Conservation (phyloP, 2,888 invertebrate genomes). For the Dendrolimus pini region DNA sequence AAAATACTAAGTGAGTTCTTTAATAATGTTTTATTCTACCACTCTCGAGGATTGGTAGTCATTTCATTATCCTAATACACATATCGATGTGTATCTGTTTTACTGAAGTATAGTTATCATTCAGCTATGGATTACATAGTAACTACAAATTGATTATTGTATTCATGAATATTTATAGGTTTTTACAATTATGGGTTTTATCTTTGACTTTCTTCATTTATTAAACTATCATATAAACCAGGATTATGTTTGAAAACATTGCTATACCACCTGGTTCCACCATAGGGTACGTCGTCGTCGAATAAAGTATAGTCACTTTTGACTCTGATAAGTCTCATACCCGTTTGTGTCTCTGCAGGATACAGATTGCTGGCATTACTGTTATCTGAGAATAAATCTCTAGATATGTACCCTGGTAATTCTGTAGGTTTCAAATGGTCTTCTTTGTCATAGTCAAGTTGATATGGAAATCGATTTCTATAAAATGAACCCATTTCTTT, state of each 20-base stretch:
- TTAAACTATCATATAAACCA: constrained; percentile 11
- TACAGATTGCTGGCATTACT: constrained; percentile 23
- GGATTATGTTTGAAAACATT: constrained; percentile 17
- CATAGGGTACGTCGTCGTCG: constrained; percentile 11
- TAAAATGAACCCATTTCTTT: constrained; percentile 12
- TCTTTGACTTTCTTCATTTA: not conserved
- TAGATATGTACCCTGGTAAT: constrained; percentile 20
- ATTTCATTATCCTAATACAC: not conserved
- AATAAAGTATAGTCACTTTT: constrained; percentile 8
- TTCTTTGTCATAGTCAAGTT: not conserved
- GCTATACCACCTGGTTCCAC: constrained; percentile 16
- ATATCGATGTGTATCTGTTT: too few species aligned
- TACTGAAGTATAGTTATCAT: too few species aligned
- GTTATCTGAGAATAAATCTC: constrained; percentile 21
- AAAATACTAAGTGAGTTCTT: not conserved
- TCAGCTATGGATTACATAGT: not conserved
- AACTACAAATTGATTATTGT: too few species aligned
- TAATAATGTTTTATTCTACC: not conserved
- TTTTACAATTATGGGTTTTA: not conserved
- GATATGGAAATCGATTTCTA: constrained; percentile 18
- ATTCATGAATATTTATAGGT: too few species aligned
- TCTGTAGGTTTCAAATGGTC: constrained; percentile 9
- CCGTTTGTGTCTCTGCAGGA: constrained; percentile 1
- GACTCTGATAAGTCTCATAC: constrained; percentile 4
- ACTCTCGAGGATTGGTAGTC: not conserved